Percentiles rank a stretch among this genome's conserved stretches.
phyloP scores from a whole-genome alignment of 37 sponge, comb jelly and placozoan species.

The Spongilla lacustris region DNA sequence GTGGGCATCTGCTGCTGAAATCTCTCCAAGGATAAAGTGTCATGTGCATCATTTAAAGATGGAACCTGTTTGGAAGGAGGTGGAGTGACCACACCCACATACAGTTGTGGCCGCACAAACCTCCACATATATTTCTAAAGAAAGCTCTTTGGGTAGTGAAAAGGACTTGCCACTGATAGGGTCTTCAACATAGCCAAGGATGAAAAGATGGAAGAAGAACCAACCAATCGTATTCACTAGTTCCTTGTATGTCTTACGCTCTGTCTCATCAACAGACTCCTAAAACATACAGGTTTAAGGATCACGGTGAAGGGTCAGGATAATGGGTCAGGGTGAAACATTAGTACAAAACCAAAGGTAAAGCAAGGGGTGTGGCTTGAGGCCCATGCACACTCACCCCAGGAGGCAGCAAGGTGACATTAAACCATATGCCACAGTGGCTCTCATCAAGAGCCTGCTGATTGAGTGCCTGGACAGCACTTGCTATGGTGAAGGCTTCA shows the following conservation, averaged over 20 bases:
- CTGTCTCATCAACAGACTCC: slow-evolving; percentile 38
- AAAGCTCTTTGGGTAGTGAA: slow-evolving; percentile 57
- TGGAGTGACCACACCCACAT: neutral
- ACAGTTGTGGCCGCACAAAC: slow-evolving; percentile 4
- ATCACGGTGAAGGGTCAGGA: neutral
- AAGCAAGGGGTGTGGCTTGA: no score
- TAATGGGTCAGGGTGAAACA: no score
- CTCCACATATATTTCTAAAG: slow-evolving; percentile 82
- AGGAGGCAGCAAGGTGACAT: slow-evolving; percentile 81
- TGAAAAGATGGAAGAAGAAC: slow-evolving; percentile 85
- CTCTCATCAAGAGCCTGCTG: slow-evolving; percentile 12
- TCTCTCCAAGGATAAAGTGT: slow-evolving; percentile 32
- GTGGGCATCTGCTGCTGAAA: slow-evolving; percentile 73
- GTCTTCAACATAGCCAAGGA: slow-evolving; percentile 89
- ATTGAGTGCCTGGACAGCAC: slow-evolving; percentile 56
- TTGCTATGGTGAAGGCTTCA: slow-evolving; percentile 69
- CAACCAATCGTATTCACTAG: slow-evolving; percentile 69
- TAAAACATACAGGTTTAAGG: neutral
- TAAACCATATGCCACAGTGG: slow-evolving; percentile 64
- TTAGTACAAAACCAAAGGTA: no score
- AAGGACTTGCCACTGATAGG: slow-evolving; percentile 74
- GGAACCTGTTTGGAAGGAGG: slow-evolving; percentile 29
- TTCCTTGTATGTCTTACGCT: slow-evolving; percentile 48
- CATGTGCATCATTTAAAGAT: slow-evolving; percentile 34
- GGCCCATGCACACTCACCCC: slow-evolving; percentile 51